Percentiles rank a stretch among this genome's conserved stretches.
These are phyloP conservation scores for Spialia ferax DNA, from an alignment of 2,888 invertebrate species.

Conservation along the genomic window DNA sequence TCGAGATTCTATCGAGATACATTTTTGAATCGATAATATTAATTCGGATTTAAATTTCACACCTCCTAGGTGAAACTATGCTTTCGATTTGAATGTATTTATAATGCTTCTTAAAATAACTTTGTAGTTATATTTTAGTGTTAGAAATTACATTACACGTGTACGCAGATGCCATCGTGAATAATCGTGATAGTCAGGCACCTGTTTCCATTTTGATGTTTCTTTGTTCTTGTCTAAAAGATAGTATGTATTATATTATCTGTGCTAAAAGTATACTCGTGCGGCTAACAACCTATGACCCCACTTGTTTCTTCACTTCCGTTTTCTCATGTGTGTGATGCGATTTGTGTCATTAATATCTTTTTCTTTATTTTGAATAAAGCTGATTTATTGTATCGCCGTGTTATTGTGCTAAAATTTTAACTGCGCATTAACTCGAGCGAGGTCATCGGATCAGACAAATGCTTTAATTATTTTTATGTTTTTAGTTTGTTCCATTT, in stretches of 20 bases:
- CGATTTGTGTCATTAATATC: not conserved
- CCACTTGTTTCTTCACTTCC: not conserved
- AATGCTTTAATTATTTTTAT: conserved; percentile 5
- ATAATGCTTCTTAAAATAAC: too few species aligned
- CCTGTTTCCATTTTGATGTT: too few species aligned
- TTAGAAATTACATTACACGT: too few species aligned
- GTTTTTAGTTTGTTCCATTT: conserved; percentile 7
- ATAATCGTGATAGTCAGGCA: too few species aligned
- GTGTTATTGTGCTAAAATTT: not conserved
- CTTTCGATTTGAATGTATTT: too few species aligned
- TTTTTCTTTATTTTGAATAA: not conserved
- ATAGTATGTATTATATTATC: too few species aligned
- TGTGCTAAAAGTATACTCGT: too few species aligned
- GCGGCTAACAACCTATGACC: too few species aligned
- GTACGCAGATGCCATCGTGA: too few species aligned
- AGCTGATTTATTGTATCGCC: not conserved
- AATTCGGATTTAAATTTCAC: not conserved
- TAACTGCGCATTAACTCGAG: not conserved
- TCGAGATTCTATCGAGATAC: conserved; percentile 2
- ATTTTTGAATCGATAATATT: not conserved
- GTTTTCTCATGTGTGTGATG: not conserved
- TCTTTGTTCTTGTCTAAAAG: too few species aligned
- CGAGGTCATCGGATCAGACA: conserved; percentile 14
- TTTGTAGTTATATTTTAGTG: too few species aligned
- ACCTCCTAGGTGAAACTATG: too few species aligned